Evolutionary conservation across 1,140 invertebrate genomes (phyloP), one percentile per base, ranked within the genome.

Genomic region (Vanessa atalanta): DNA sequence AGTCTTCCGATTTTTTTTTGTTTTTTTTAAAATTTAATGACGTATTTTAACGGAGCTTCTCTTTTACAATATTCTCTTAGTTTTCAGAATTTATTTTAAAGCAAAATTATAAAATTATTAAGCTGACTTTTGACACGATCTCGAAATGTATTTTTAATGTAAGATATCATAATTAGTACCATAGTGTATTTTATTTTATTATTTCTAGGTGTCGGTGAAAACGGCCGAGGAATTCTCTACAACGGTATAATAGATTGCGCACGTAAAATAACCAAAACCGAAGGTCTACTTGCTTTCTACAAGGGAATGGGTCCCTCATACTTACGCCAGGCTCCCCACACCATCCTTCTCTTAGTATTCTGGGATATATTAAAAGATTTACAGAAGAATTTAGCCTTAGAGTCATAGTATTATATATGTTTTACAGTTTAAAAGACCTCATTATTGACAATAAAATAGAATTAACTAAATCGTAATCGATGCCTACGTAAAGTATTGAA

Each of bases 251-350:
- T 94, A 0, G 97, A 98, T 85, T 98, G 97, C 80, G 94, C 96
- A 4, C 76, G 92, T 0, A 98, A 98, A 88, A 97, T 97, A 51
- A 94, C 95, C 20, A 94, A 93, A 80, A 94, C 95, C 0, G 97
- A 98, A 94, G 97, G 97, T 2, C 70, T 97, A 0, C 91, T 94
- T 69, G 97, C 97, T 3, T 95, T 98, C 80, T 98, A 98, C 87
- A 98, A 98, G 93, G 98, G 97, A 43, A 95, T 97, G 75, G 95
- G 96, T 15, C 96, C 97, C 2, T 97, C 95, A 1, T 98, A 97
- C 92, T 93, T 98, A 37, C 93, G 98, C 63, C 95, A 98, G 79
- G 97, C 96, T 1, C 98, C 97, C 6, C 97, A 98, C 84, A 97
- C 97, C 0, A 95, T 98, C 1, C 88, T 98, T 0, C 96, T 96